Percentiles rank a stretch among this genome's conserved stretches.
Conservation (phyloP, 2,888 invertebrate species). For the Eudemis profundana region DNA sequence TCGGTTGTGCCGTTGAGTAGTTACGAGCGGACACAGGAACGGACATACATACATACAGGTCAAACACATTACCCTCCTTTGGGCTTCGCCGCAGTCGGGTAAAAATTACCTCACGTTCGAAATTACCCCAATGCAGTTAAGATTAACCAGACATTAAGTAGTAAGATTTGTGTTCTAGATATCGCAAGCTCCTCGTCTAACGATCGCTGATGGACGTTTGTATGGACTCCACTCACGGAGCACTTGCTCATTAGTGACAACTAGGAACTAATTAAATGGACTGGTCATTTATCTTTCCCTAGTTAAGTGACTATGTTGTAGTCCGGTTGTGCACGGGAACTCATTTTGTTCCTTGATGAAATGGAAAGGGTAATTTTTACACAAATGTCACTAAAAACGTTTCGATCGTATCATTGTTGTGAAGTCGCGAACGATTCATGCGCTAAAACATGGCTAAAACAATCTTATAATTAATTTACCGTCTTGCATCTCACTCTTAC, state of each 20-base stretch:
- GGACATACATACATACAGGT: too few species aligned
- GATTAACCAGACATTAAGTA: slow-evolving; percentile 6
- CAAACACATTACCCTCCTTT: too few species aligned
- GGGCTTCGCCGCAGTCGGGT: too few species aligned
- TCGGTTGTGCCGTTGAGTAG: too few species aligned
- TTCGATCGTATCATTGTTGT: too few species aligned
- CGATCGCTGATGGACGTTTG: slow-evolving; percentile 17
- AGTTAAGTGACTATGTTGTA: not conserved
- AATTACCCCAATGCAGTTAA: not conserved
- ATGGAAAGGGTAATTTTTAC: not conserved
- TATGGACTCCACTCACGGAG: slow-evolving; percentile 12
- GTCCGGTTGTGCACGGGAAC: too few species aligned
- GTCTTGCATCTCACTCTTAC: too few species aligned
- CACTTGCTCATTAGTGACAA: slow-evolving; percentile 20
- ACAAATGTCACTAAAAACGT: not conserved
- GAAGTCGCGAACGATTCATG: too few species aligned
- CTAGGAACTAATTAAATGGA: slow-evolving; percentile 24
- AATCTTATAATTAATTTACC: too few species aligned
- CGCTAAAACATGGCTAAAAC: too few species aligned
- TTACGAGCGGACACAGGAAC: too few species aligned
- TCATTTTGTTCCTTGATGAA: too few species aligned
- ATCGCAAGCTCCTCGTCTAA: not conserved
- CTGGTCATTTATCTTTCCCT: slow-evolving; percentile 17
- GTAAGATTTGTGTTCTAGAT: not conserved
- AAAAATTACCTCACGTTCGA: not conserved